phyloP scores from a whole-genome alignment of 2,888 invertebrate species.

The Aspidiotus rigidus region DNA sequence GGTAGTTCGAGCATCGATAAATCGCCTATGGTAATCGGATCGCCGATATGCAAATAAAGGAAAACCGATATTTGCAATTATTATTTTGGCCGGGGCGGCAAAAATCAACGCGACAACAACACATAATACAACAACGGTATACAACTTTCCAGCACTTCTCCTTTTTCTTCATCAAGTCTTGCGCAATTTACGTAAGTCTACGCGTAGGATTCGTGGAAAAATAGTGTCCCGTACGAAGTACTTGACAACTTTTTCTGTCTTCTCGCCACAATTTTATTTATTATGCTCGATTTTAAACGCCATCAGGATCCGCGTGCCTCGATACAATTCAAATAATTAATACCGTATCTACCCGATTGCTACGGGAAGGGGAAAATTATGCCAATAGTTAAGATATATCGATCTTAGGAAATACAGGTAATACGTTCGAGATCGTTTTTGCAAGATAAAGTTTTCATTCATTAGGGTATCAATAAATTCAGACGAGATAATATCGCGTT shows the following conservation, averaged over 20 bases:
- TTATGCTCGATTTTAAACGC: not conserved
- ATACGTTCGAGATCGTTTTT: conserved; percentile 3
- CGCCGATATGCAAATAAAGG: conserved; percentile 29
- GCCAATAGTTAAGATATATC: not conserved
- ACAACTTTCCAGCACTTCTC: not conserved
- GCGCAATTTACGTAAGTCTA: not conserved
- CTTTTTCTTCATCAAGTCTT: not conserved
- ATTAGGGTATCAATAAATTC: conserved; percentile 4
- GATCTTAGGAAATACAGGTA: not conserved
- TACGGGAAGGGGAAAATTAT: not conserved
- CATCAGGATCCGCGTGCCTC: too few species aligned
- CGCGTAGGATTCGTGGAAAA: too few species aligned
- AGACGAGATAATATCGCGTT: conserved; percentile 1
- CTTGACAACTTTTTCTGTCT: not conserved
- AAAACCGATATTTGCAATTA: conserved; percentile 33
- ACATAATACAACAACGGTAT: not conserved
- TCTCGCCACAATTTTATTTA: not conserved
- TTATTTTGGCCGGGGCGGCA: conserved; percentile 26
- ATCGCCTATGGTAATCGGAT: conserved; percentile 31
- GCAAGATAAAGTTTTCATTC: not conserved
- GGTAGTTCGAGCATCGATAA: conserved; percentile 30
- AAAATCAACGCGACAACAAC: conserved; percentile 13
- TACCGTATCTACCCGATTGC: not conserved
- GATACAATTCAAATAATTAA: not conserved
- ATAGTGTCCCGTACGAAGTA: too few species aligned